These are phyloP conservation scores for Ispidina picta DNA, from an alignment of 2,797 vertebrate genomes.

Conservation along the genomic window DNA sequence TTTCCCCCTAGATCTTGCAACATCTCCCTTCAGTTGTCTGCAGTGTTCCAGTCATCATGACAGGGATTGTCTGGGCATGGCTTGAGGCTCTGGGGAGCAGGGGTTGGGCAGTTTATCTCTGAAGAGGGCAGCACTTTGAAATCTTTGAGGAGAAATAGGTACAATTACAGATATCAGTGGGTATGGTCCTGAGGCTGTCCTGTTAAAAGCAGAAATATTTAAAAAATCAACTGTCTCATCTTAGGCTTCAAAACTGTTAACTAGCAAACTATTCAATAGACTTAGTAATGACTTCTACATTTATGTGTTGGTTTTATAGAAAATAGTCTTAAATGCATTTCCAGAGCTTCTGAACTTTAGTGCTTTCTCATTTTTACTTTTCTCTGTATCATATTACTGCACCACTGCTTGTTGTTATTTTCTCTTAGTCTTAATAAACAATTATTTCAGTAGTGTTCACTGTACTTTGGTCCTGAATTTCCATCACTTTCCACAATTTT, in stretches of 20 bases:
- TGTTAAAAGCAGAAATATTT: background rate
- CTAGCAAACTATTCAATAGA: background rate
- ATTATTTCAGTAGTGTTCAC: background rate
- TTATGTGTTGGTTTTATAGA: background rate
- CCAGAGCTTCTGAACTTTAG: background rate
- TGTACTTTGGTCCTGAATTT: background rate
- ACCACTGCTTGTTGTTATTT: background rate
- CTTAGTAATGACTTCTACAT: background rate
- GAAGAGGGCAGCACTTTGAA: background rate
- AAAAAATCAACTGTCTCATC: background rate
- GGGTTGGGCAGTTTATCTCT: background rate
- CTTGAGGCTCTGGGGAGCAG: background rate
- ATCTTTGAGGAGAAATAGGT: background rate
- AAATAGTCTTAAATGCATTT: background rate
- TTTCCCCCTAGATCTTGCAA: background rate
- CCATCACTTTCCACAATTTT: background rate
- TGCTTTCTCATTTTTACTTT: background rate
- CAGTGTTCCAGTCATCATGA: background rate
- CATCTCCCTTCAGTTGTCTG: background rate
- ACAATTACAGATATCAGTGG: background rate
- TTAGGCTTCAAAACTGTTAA: background rate
- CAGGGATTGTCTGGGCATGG: background rate
- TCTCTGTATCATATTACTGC: background rate
- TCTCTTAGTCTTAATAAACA: background rate
- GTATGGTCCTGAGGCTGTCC: background rate